A percentile compares a stretch with the other conserved stretches of the same genome.
Conservation (phyloP, 2,797 vertebrate species). For the Clarias fuscus region DNA sequence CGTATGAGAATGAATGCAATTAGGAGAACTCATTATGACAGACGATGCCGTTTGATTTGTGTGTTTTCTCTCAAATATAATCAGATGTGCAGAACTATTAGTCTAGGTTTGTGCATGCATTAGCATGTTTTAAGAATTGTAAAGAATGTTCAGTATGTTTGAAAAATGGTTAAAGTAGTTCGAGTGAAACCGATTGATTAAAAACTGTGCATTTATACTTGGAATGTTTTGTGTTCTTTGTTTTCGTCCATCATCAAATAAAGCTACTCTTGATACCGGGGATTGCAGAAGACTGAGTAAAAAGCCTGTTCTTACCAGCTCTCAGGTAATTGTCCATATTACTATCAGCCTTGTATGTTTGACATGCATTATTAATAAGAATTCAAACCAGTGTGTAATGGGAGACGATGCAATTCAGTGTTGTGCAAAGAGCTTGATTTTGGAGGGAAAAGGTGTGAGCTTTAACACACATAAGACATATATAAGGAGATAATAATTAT, state of each 20-base stretch:
- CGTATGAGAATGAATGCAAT: not conserved
- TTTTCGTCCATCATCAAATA: constrained; percentile 40
- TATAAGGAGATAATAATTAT: too few species aligned
- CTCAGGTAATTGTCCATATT: constrained; percentile 79
- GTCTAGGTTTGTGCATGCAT: not conserved
- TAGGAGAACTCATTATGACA: not conserved
- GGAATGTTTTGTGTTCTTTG: constrained; percentile 26
- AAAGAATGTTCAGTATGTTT: not conserved
- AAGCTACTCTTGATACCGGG: constrained; percentile 93
- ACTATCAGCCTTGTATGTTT: not conserved
- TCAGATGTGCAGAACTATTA: not conserved
- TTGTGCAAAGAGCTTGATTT: not conserved
- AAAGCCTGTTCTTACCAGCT: constrained; percentile 89
- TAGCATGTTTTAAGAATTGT: not conserved
- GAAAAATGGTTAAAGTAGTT: not conserved
- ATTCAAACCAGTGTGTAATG: not conserved
- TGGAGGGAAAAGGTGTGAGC: too few species aligned
- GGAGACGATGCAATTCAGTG: not conserved
- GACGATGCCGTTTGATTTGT: not conserved
- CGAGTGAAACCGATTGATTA: not conserved
- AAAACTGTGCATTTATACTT: not conserved
- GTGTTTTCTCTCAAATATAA: not conserved
- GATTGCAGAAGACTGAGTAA: constrained; percentile 88
- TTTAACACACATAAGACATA: not conserved
- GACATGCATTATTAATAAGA: not conserved